These are phyloP conservation scores for Lepus americanus DNA, from an alignment of 2,113 vertebrate genomes.

Conservation along the genomic window DNA sequence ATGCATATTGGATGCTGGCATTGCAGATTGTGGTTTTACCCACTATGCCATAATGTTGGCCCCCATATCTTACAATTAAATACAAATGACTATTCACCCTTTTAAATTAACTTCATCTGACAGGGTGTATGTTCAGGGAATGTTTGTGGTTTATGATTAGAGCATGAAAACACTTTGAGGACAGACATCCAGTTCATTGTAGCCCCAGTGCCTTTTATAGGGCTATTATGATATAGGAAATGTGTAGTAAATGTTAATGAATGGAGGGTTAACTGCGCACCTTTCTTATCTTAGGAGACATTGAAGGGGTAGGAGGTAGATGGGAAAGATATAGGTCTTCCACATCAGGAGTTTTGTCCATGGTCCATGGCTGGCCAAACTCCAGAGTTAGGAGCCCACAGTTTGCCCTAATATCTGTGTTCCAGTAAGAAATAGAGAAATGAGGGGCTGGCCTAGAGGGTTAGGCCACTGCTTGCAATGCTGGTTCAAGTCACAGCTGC, in stretches of 20 bases:
- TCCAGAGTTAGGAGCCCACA: neutral
- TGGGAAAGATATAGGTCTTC: neutral
- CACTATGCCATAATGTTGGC: too few species aligned
- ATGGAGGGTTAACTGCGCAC: neutral
- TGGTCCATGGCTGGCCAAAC: neutral
- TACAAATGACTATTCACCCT: neutral
- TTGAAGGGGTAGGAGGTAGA: neutral
- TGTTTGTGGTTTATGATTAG: neutral
- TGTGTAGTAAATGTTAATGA: neutral
- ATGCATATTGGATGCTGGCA: too few species aligned
- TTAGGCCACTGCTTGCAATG: too few species aligned
- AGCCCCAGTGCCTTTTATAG: neutral
- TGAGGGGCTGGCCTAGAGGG: too few species aligned
- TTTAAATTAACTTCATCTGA: neutral
- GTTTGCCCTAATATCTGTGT: neutral
- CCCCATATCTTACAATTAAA: neutral
- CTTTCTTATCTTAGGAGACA: neutral
- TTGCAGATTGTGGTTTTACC: too few species aligned
- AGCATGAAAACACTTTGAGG: neutral
- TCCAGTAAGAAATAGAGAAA: neutral
- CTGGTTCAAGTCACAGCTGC: too few species aligned
- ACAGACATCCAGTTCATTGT: neutral
- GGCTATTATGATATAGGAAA: neutral
- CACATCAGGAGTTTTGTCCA: neutral
- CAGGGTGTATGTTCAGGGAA: neutral